Evolutionary conservation across 2,888 invertebrate species (phyloP).

Genomic region (Brassicogethes aeneus): DNA sequence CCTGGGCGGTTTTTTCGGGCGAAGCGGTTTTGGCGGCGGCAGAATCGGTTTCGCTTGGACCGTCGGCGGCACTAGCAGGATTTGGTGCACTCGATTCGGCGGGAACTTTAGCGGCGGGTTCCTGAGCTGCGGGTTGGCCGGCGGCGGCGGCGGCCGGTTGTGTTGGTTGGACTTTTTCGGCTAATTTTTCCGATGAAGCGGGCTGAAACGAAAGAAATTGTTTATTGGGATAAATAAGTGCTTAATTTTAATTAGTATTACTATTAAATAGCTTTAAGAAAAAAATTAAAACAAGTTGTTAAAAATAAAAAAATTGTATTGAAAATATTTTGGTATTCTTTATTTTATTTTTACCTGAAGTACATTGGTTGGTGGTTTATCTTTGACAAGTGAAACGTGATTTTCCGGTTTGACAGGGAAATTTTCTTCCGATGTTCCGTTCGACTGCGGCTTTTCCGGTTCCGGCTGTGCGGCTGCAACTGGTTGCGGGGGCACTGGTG

Average conservation of each 20-base stretch:
- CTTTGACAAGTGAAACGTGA: conserved; percentile 19
- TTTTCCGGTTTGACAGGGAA: conserved; percentile 20
- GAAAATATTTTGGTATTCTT: too few relatives aligned
- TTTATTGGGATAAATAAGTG: too few relatives aligned
- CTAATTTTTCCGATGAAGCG: conserved; percentile 4
- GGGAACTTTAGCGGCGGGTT: conserved; percentile 22
- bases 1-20: conserved; percentile 24
- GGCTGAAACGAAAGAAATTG: too few relatives aligned
- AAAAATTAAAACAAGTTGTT: too few relatives aligned
- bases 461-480: not conserved
- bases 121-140: conserved; percentile 3
- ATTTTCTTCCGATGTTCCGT: conserved; percentile 31
- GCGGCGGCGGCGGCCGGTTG: conserved; percentile 6
- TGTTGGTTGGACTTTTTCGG: conserved; percentile 24
- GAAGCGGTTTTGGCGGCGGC: conserved; percentile 11
- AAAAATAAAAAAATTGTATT: too few relatives aligned
- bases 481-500: conserved; percentile 3
- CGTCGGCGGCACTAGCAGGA: conserved; percentile 32
- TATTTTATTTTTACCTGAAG: conserved; percentile 11
- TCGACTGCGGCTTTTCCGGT: conserved; percentile 31
- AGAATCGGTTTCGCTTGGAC: conserved; percentile 29
- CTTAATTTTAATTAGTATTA: too few relatives aligned
- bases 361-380: conserved; percentile 11
- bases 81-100: conserved; percentile 18
- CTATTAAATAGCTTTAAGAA: too few relatives aligned